phyloP scores from a whole-genome alignment of 2,888 invertebrate species.

The Schizaphis graminum region DNA sequence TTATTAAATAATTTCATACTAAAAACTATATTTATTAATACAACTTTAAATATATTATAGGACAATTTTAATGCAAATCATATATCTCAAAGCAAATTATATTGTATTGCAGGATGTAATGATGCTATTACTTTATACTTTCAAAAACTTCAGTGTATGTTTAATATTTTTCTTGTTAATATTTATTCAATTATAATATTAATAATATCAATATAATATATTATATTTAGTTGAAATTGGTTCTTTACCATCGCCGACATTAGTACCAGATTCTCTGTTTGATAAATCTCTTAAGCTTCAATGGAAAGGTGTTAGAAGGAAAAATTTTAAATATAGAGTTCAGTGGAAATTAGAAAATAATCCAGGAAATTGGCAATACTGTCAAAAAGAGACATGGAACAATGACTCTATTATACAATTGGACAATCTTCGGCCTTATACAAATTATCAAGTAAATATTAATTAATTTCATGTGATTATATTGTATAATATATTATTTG shows the following conservation, averaged over 20 bases:
- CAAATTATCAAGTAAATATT: slow-evolving; percentile 84
- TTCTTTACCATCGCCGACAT: slow-evolving; percentile 80
- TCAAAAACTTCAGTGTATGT: slow-evolving; percentile 78
- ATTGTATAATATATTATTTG: neutral
- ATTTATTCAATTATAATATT: neutral
- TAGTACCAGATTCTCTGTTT: slow-evolving; percentile 83
- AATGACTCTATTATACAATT: slow-evolving; percentile 77
- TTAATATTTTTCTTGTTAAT: slow-evolving; percentile 64
- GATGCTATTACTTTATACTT: slow-evolving; percentile 83
- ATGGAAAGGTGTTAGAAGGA: slow-evolving; percentile 75
- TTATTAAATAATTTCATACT: slow-evolving; percentile 64
- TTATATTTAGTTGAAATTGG: slow-evolving; percentile 76
- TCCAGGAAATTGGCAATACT: slow-evolving; percentile 85
- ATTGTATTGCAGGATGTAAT: slow-evolving; percentile 87
- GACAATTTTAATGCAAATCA: slow-evolving; percentile 48
- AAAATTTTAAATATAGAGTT: slow-evolving; percentile 74
- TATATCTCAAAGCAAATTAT: slow-evolving; percentile 69
- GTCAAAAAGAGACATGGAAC: slow-evolving; percentile 80
- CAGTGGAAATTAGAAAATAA: slow-evolving; percentile 83
- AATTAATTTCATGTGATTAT: neutral
- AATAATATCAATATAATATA: neutral
- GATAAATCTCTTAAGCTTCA: slow-evolving; percentile 84
- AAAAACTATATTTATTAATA: neutral
- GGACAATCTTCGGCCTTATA: slow-evolving; percentile 86
- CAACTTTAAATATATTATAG: slow-evolving; percentile 40